Percentiles rank a stretch among this genome's conserved stretches.
phyloP scores from a whole-genome alignment of 2,888 invertebrate genomes.

The Catocala sponsa region DNA sequence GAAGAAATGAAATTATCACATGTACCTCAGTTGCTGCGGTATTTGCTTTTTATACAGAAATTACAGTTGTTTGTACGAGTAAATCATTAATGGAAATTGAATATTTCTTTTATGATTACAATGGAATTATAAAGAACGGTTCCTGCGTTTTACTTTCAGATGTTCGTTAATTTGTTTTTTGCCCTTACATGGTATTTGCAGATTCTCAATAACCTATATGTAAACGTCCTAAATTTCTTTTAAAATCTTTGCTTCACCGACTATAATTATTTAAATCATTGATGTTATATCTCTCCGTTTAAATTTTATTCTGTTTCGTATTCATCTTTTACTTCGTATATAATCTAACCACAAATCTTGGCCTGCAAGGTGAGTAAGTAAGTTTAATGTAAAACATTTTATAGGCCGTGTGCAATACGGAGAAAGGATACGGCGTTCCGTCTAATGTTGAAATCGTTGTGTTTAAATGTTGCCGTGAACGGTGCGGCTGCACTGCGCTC shows the following conservation, averaged over 20 bases:
- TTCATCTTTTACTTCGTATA: neutral
- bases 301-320: too few species aligned
- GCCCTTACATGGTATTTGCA: too few species aligned
- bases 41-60: slow-evolving; percentile 11
- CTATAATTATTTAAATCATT: too few species aligned
- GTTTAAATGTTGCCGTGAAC: slow-evolving; percentile 37
- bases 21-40: neutral
- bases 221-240: too few species aligned
- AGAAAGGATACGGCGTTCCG: slow-evolving; percentile 78
- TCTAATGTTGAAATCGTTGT: slow-evolving; percentile 40
- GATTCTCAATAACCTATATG: too few species aligned
- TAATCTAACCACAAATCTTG: slow-evolving; percentile 11
- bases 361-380: slow-evolving; percentile 23
- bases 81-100: neutral
- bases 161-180: neutral
- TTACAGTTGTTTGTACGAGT: neutral
- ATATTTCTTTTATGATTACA: slow-evolving; percentile 1
- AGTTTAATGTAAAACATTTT: slow-evolving; percentile 47
- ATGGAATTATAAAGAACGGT: neutral
- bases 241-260: too few species aligned
- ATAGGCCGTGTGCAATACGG: slow-evolving; percentile 58
- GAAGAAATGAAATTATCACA: slow-evolving; percentile 6
- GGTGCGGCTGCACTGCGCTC: slow-evolving; percentile 34
- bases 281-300: too few species aligned
- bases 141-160: neutral